Percentiles rank a stretch among this genome's conserved stretches.
Evolutionary conservation across 1,140 invertebrate genomes (phyloP).

Genomic region (Meloidogyne floridensis): DNA sequence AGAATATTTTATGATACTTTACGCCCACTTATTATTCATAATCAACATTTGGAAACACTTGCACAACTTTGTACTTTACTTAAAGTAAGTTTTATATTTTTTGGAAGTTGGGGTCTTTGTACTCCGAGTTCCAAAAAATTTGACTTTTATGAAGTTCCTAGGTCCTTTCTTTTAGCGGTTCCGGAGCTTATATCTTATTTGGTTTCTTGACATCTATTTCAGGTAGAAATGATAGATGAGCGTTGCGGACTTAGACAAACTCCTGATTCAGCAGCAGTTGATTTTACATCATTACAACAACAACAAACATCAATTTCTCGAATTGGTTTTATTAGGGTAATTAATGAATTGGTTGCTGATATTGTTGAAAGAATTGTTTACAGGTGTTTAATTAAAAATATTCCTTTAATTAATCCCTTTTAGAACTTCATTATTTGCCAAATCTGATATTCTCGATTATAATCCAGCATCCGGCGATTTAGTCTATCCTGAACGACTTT

Average conservation of each 20-base stretch:
- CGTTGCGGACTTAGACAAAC: conserved; percentile 76
- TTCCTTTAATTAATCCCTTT: conserved; percentile 1
- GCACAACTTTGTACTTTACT: conserved; percentile 93
- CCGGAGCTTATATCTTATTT: not conserved
- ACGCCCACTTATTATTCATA: conserved; percentile 91
- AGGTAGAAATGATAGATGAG: conserved; percentile 88
- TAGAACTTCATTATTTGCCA: conserved; percentile 84
- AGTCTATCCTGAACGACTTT: conserved; percentile 92
- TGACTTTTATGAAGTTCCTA: too few species aligned
- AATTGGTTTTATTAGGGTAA: conserved; percentile 76
- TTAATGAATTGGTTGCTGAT: conserved; percentile 87
- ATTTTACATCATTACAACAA: conserved; percentile 69
- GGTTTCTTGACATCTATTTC: not conserved
- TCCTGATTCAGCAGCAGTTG: not conserved
- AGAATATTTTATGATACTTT: conserved; percentile 86
- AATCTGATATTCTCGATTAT: conserved; percentile 80
- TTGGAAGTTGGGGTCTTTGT: not conserved
- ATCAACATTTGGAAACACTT: conserved; percentile 94
- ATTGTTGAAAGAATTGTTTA: conserved; percentile 94
- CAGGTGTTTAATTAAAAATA: conserved; percentile 67
- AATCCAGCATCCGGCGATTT: conserved; percentile 88
- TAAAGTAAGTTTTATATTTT: conserved; percentile 54
- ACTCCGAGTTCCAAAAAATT: too few species aligned
- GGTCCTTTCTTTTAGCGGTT: too few species aligned
- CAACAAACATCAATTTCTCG: conserved; percentile 61